phyloP scores from a whole-genome alignment of 2,888 invertebrate species.

The Allygus modestus region DNA sequence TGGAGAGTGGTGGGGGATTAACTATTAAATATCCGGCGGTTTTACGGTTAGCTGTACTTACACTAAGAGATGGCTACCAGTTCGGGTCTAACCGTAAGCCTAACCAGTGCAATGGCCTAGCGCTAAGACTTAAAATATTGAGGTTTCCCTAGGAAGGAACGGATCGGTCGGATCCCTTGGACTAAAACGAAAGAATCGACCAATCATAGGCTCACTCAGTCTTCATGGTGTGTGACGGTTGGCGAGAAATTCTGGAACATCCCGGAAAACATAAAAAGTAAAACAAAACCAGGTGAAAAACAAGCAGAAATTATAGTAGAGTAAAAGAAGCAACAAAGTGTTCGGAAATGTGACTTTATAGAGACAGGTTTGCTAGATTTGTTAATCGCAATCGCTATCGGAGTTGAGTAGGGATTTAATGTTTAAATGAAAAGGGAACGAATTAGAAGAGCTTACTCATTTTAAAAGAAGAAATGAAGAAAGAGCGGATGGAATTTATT shows the following conservation, averaged over 20 bases:
- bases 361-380: too few species aligned
- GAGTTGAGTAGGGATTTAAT: too few species aligned
- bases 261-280: not conserved
- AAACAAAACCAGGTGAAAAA: not conserved
- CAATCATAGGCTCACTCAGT: conserved; percentile 37
- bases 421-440: too few species aligned
- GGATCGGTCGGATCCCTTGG: conserved; percentile 9
- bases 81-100: not conserved
- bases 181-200: conserved; percentile 35
- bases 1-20: too few species aligned
- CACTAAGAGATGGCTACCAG: too few species aligned
- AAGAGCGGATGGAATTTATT: too few species aligned
- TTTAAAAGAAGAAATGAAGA: too few species aligned
- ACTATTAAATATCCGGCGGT: too few species aligned
- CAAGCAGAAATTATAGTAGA: not conserved
- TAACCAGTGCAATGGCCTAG: not conserved
- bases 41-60: not conserved
- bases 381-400: too few species aligned
- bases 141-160: conserved; percentile 16
- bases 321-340: not conserved
- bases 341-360: too few species aligned
- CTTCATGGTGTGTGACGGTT: not conserved
- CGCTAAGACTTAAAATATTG: conserved; percentile 2
- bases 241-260: conserved; percentile 20
- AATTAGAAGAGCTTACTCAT: too few species aligned